Evolutionary conservation across 2,888 invertebrate species (phyloP).

Genomic region (Tipula helvola): DNA sequence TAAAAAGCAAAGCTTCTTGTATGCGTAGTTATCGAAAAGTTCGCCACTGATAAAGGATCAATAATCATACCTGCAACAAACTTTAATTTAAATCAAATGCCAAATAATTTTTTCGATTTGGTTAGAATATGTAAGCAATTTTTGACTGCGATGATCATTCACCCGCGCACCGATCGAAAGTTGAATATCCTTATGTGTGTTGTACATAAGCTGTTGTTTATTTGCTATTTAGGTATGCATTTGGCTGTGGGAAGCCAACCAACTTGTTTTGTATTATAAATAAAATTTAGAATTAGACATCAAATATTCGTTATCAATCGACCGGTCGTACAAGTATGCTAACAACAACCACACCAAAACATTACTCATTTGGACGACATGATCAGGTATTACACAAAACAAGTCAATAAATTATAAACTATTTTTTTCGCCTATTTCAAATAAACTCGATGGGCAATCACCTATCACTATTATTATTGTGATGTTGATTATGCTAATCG

Average conservation of each 20-base stretch:
- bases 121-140: no score
- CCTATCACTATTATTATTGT: not conserved
- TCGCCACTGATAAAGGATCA: no score
- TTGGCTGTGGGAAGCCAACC: not conserved
- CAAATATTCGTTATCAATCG: not conserved
- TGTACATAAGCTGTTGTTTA: not conserved
- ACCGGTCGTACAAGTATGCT: not conserved
- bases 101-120: no score
- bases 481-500: not conserved
- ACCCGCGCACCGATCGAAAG: not conserved
- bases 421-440: not conserved
- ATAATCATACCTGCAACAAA: no score
- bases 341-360: not conserved
- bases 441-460: not conserved
- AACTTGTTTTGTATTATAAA: not conserved
- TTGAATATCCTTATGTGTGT: not conserved
- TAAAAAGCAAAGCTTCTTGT: no score
- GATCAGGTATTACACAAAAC: not conserved
- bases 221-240: no score
- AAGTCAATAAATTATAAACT: not conserved
- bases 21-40: no score
- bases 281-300: not conserved
- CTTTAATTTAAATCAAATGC: no score
- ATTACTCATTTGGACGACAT: not conserved
- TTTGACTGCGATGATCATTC: no score